These are phyloP conservation scores for Crocidura indochinensis DNA, from an alignment of 2,797 vertebrate genomes.

Conservation along the genomic window DNA sequence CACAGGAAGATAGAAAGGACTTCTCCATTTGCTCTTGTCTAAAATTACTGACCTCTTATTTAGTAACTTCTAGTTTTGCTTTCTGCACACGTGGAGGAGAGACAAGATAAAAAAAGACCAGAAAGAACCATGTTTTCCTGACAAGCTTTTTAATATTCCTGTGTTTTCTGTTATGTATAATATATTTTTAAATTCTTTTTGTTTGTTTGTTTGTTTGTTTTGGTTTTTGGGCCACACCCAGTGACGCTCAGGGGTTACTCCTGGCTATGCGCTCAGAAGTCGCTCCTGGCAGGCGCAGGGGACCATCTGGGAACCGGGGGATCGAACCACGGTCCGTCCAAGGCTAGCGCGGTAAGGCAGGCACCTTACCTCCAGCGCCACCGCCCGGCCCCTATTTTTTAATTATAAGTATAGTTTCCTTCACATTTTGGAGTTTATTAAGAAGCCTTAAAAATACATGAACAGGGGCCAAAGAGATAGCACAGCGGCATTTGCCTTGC, in stretches of 20 bases:
- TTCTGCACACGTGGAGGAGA: slow-evolving; percentile 32
- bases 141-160: not conserved
- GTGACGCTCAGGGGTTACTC: too few species aligned
- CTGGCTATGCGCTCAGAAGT: too few species aligned
- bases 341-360: too few species aligned
- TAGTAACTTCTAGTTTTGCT: slow-evolving; percentile 49
- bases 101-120: slow-evolving; percentile 1
- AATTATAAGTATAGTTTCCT: slow-evolving; percentile 44
- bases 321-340: too few species aligned
- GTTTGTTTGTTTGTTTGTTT: too few species aligned
- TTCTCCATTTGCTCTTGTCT: not conserved
- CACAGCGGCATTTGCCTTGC: too few species aligned
- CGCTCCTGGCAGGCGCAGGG: too few species aligned
- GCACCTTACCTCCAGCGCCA: too few species aligned
- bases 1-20: slow-evolving; percentile 14
- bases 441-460: slow-evolving; percentile 26
- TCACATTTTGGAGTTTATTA: slow-evolving; percentile 61
- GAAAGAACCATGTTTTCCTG: slow-evolving; percentile 37
- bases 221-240: too few species aligned
- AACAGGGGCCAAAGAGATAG: too few species aligned
- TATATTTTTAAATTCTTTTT: slow-evolving; percentile 50
- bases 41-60: slow-evolving; percentile 3
- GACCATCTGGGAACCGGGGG: too few species aligned
- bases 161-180: not conserved
- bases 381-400: too few species aligned